Evolutionary conservation across 2,113 vertebrate genomes (phyloP).

Genomic region (Lepus europaeus): DNA sequence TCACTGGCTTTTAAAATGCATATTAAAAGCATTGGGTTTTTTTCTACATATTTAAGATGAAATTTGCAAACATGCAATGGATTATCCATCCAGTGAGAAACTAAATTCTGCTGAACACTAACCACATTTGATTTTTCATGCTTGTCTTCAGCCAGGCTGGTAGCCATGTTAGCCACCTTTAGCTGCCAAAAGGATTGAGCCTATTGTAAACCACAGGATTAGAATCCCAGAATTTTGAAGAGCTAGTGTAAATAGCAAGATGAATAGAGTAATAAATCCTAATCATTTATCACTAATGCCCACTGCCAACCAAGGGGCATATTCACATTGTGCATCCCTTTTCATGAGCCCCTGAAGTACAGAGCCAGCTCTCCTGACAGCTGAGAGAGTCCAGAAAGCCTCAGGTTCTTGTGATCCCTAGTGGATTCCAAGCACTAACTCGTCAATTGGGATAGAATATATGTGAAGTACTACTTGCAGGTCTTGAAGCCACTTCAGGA

Average conservation of each 20-base stretch:
- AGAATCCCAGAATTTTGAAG: constrained; percentile 25
- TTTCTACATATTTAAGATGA: background rate
- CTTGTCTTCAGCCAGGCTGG: background rate
- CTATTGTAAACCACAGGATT: background rate
- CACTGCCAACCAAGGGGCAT: background rate
- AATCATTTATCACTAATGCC: background rate
- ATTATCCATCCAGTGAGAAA: background rate
- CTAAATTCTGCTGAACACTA: background rate
- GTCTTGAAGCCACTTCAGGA: background rate
- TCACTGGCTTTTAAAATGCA: constrained; percentile 45
- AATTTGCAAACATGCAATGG: background rate
- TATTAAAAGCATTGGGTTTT: background rate
- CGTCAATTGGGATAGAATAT: background rate
- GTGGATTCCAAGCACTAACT: background rate
- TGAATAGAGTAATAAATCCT: constrained; percentile 12
- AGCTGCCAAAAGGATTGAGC: background rate
- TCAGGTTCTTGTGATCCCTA: background rate
- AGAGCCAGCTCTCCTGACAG: background rate
- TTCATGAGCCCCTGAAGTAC: background rate
- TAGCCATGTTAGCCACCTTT: background rate
- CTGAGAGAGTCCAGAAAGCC: background rate
- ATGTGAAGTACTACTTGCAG: background rate
- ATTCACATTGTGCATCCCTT: background rate
- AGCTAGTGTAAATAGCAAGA: background rate
- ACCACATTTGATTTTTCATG: background rate